Percentiles rank a stretch among this genome's conserved stretches.
phyloP scores from a whole-genome alignment of 2,113 vertebrate species.

The Hippoglossus stenolepis region DNA sequence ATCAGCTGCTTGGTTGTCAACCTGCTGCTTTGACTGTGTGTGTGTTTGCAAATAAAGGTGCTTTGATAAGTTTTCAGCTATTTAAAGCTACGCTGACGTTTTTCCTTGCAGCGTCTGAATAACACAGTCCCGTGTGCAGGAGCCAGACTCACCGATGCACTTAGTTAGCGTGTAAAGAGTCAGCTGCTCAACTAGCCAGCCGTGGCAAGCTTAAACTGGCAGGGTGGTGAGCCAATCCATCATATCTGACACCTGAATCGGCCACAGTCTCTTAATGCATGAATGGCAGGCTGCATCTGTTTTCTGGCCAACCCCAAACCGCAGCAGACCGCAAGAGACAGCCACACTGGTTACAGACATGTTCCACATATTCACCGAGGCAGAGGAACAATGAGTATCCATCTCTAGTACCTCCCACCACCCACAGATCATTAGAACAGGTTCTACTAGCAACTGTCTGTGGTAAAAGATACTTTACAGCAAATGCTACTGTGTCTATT shows the following conservation, averaged over 20 bases:
- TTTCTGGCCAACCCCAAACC: constrained; percentile 55
- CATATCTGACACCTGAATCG: constrained; percentile 75
- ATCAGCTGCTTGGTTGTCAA: not conserved
- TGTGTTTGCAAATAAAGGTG: not conserved
- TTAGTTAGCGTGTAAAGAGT: constrained; percentile 57
- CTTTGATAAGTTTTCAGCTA: not conserved
- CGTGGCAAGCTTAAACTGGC: constrained; percentile 68
- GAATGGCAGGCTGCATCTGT: constrained; percentile 60
- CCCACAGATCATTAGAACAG: not conserved
- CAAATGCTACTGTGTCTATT: not conserved
- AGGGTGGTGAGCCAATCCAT: constrained; percentile 58
- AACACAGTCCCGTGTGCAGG: not conserved
- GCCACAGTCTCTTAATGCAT: constrained; percentile 57
- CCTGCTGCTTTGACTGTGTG: not conserved
- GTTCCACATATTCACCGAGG: constrained; percentile 27
- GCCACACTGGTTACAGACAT: constrained; percentile 42
- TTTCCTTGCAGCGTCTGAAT: not conserved
- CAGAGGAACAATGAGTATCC: constrained; percentile 29
- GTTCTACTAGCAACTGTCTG: not conserved
- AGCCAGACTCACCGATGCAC: constrained; percentile 8
- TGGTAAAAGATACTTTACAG: not conserved
- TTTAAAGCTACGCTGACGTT: not conserved
- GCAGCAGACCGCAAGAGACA: constrained; percentile 46
- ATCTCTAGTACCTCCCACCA: constrained; percentile 8
- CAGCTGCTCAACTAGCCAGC: constrained; percentile 37